A percentile compares a stretch with the other conserved stretches of the same genome.
These are phyloP conservation scores for Plagodis dolabraria DNA, from an alignment of 2,888 invertebrate species.

Conservation along the genomic window DNA sequence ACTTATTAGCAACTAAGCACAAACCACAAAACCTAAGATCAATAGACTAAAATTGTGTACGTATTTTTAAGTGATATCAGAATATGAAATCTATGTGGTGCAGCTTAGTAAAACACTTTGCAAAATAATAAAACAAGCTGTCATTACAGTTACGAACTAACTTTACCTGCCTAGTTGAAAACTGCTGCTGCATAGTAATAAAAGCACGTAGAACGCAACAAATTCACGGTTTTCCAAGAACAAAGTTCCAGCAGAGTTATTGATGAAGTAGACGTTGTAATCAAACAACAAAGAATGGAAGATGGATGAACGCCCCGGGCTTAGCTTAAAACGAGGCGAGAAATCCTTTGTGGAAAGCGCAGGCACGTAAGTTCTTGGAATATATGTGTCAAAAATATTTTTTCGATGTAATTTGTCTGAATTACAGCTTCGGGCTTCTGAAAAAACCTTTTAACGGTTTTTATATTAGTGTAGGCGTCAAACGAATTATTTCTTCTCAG, in stretches of 20 bases:
- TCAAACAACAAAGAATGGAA: constrained; percentile 45
- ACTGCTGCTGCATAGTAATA: constrained; percentile 4
- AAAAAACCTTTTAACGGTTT: constrained; percentile 9
- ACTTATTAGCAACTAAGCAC: too few species aligned
- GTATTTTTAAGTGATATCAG: too few species aligned
- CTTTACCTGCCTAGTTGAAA: constrained; percentile 18
- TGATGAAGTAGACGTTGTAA: constrained; percentile 46
- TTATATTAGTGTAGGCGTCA: constrained; percentile 5
- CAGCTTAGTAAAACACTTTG: background rate
- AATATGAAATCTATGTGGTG: too few species aligned
- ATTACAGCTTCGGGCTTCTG: constrained; percentile 20
- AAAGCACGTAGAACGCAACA: constrained; percentile 31
- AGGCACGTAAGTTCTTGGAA: constrained; percentile 29
- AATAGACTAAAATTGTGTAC: too few species aligned
- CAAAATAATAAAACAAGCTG: constrained; percentile 12
- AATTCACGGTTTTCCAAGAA: constrained; percentile 31
- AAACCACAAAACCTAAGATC: too few species aligned
- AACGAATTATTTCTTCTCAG: too few species aligned
- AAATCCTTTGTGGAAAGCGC: constrained; percentile 41
- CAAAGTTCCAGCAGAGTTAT: constrained; percentile 40
- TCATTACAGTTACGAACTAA: constrained; percentile 30
- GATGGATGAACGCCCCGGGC: constrained; percentile 43
- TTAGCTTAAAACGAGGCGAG: constrained; percentile 41
- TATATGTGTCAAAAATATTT: constrained; percentile 29
- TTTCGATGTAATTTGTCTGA: constrained; percentile 25